Conservation (phyloP, 2,888 invertebrate species). For the Charanyca ferruginea region DNA sequence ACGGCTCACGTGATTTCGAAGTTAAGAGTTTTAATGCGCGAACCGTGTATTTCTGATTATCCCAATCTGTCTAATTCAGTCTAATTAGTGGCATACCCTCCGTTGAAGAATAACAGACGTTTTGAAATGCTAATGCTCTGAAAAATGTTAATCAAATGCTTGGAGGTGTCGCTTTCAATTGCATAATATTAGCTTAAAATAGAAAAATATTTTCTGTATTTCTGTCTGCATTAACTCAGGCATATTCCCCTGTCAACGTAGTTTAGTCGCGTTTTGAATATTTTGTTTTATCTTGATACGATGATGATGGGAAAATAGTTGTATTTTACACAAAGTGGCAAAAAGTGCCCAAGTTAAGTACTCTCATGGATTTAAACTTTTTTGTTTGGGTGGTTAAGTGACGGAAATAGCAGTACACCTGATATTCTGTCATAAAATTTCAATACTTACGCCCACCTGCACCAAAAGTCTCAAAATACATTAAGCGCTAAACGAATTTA, state of each 20-base stretch:
- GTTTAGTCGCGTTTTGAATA: slow-evolving; percentile 47
- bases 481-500: not conserved
- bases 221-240: slow-evolving; percentile 38
- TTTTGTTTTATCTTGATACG: slow-evolving; percentile 52
- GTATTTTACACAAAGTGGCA: slow-evolving; percentile 53
- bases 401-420: not conserved
- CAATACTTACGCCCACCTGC: too few relatives aligned
- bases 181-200: slow-evolving; percentile 68
- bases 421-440: too few relatives aligned
- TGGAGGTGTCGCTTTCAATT: slow-evolving; percentile 63
- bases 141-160: slow-evolving; percentile 67
- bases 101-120: slow-evolving; percentile 62
- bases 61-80: slow-evolving; percentile 84
- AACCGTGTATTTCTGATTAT: slow-evolving; percentile 89
- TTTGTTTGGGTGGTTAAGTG: slow-evolving; percentile 15
- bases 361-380: slow-evolving; percentile 15
- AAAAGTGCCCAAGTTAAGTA: slow-evolving; percentile 29
- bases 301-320: slow-evolving; percentile 44
- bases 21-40: slow-evolving; percentile 89
- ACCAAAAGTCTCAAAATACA: not conserved
- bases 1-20: slow-evolving; percentile 85
- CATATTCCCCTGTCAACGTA: slow-evolving; percentile 53
- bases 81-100: slow-evolving; percentile 81
- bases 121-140: slow-evolving; percentile 69
- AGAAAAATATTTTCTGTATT: slow-evolving; percentile 58